Conservation (phyloP, 2,888 invertebrate species). For the Heteromurus nitidus region DNA sequence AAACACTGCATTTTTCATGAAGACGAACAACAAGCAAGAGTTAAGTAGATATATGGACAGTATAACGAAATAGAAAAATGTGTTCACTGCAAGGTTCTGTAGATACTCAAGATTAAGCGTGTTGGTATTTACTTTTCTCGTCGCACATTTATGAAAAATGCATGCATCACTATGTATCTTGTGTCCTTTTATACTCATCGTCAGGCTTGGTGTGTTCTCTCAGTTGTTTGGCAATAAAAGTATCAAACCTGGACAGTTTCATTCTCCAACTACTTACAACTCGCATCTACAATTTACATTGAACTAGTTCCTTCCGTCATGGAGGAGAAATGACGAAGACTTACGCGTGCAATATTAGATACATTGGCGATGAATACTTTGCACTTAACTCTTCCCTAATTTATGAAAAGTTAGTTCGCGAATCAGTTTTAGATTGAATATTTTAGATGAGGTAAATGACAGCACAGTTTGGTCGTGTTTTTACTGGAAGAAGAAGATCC, state of each 20-base stretch:
- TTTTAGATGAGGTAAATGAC: too few relatives aligned
- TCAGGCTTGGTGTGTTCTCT: background rate
- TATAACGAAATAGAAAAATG: background rate
- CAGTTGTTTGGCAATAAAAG: constrained; percentile 22
- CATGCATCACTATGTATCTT: background rate
- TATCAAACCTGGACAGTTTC: constrained; percentile 33
- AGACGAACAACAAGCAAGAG: background rate
- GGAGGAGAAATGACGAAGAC: too few relatives aligned
- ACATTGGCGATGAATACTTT: too few relatives aligned
- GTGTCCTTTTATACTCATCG: constrained; percentile 11
- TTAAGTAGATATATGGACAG: too few relatives aligned
- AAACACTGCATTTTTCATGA: constrained; percentile 43
- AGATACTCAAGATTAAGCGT: background rate
- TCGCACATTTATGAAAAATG: constrained; percentile 20
- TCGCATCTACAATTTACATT: too few relatives aligned
- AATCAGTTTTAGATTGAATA: too few relatives aligned
- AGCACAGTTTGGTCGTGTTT: too few relatives aligned
- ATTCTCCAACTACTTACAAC: too few relatives aligned
- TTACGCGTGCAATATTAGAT: too few relatives aligned
- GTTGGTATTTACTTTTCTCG: background rate
- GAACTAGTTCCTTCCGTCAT: too few relatives aligned
- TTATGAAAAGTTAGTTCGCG: too few relatives aligned
- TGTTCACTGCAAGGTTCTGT: background rate
- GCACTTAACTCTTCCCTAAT: too few relatives aligned
- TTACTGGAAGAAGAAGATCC: background rate